Evolutionary conservation across 2,888 invertebrate species (phyloP), one percentile per base, ranked within the genome.

Genomic region (Drosophila hamatofila): DNA sequence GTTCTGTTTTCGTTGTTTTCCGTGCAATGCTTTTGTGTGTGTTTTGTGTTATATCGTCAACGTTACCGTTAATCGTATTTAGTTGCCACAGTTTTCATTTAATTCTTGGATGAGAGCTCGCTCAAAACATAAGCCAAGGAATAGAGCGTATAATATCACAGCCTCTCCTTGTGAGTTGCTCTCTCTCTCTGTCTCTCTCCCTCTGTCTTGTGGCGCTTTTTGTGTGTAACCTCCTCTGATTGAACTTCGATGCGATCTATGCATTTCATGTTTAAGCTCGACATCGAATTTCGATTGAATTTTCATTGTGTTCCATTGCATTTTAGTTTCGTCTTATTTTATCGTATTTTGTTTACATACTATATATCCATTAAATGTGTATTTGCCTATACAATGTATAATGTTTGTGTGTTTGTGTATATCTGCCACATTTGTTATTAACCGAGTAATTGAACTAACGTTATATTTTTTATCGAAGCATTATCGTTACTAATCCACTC

Each of bases 401-500:
- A 46, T 62, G 33, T 64, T 49, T 61, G 49, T 58, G 42, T 54
- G 56, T 54, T 51, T 72, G 27, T 65, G 37, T 54, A 49, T 57
- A 65, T 21, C 48, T 46, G 46, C 37, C 65, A 60, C 68, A 55
- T 56, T 71, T 59, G 72, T 52, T 72, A 62, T 72, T 62, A 75
- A 75, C 54, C 49, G 57, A 60, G 75, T 77, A 77, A 65, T 58
- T 63, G 49, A 78, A 73, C 88, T 85, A 88, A 88, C 62, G 58
- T 65, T 77, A 66, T 63, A 68, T 73, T 30, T 56, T 63, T 52
- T 66, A 55, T 75, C 73, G 64, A 83, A 81, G 86, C 88, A 78
- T 83, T 66, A 66, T 81, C 60, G 78, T 84, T 75, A 85, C 66
- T 80, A 78, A 65, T 70, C 75, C 80, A 74, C 77, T 70, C 84